These are phyloP conservation scores for Napeogenes sylphis DNA, from an alignment of 2,888 invertebrate genomes.

Conservation along the genomic window DNA sequence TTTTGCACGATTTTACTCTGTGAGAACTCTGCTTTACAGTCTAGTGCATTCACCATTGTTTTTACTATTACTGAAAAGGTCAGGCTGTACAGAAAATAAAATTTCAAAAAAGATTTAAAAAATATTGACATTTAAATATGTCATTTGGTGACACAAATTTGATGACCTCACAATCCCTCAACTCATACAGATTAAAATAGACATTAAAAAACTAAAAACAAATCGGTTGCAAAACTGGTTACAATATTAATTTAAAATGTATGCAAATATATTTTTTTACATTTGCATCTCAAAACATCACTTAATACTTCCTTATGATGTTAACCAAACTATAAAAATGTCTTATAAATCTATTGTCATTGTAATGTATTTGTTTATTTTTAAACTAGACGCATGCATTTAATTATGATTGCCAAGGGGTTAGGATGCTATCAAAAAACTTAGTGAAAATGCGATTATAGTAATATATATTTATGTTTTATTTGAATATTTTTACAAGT, in stretches of 20 bases:
- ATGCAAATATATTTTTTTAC: neutral
- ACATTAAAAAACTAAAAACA: neutral
- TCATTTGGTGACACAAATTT: too few relatives aligned
- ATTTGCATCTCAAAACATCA: slow-evolving; percentile 17
- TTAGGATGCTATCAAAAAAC: slow-evolving; percentile 17
- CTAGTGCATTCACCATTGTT: slow-evolving; percentile 47
- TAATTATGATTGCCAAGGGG: slow-evolving; percentile 49
- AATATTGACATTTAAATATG: neutral
- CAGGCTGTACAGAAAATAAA: neutral
- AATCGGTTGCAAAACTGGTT: neutral
- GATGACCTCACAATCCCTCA: neutral
- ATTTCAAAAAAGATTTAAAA: neutral
- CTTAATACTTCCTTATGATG: slow-evolving; percentile 30
- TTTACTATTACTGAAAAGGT: neutral
- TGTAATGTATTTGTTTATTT: slow-evolving; percentile 59
- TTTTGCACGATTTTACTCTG: slow-evolving; percentile 32
- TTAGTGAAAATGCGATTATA: slow-evolving; percentile 8
- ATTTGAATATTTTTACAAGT: too few relatives aligned
- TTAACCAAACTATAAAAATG: slow-evolving; percentile 52
- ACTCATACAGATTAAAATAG: neutral
- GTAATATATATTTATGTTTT: too few relatives aligned
- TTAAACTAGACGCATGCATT: slow-evolving; percentile 52
- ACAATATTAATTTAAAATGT: neutral
- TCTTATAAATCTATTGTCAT: slow-evolving; percentile 51
- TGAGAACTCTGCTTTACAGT: slow-evolving; percentile 62